Percentiles rank a stretch among this genome's conserved stretches.
phyloP scores from a whole-genome alignment of 2,113 vertebrate species.

The Saccopteryx leptura region DNA sequence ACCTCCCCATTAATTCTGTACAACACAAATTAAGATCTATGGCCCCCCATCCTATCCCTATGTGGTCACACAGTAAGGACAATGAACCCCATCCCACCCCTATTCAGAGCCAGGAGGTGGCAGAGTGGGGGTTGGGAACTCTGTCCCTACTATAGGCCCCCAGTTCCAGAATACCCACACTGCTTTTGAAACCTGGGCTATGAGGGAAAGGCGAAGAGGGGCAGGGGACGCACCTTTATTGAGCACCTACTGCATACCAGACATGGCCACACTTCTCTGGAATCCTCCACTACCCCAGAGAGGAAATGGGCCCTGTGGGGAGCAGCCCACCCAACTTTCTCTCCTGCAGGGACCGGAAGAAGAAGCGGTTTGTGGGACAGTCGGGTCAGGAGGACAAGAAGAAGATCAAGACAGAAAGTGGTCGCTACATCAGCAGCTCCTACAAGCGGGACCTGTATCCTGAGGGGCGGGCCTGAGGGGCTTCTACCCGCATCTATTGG shows the following conservation, averaged over 20 bases:
- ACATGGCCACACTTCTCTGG: not conserved
- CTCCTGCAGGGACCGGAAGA: conserved; percentile 95
- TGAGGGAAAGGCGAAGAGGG: not conserved
- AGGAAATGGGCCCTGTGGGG: not conserved
- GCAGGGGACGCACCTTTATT: not conserved
- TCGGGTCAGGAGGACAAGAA: conserved; percentile 94
- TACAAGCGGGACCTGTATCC: conserved; percentile 98
- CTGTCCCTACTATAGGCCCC: not conserved
- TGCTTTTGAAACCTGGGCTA: not conserved
- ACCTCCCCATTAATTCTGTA: not conserved
- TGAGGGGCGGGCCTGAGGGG: not conserved
- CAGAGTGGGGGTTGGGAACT: not conserved
- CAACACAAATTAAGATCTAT: not conserved
- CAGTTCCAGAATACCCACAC: not conserved
- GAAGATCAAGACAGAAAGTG: conserved; percentile 94
- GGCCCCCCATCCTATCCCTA: not conserved
- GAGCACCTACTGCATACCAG: not conserved
- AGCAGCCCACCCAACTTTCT: not conserved
- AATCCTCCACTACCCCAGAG: not conserved
- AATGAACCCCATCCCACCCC: not conserved
- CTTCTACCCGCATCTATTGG: not conserved
- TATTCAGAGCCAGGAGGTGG: not conserved
- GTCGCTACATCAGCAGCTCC: conserved; percentile 90
- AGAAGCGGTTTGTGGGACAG: conserved; percentile 95
- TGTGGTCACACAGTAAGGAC: not conserved